phyloP scores from a whole-genome alignment of 2,888 invertebrate species.

The Polydrusus pterygomalis region DNA sequence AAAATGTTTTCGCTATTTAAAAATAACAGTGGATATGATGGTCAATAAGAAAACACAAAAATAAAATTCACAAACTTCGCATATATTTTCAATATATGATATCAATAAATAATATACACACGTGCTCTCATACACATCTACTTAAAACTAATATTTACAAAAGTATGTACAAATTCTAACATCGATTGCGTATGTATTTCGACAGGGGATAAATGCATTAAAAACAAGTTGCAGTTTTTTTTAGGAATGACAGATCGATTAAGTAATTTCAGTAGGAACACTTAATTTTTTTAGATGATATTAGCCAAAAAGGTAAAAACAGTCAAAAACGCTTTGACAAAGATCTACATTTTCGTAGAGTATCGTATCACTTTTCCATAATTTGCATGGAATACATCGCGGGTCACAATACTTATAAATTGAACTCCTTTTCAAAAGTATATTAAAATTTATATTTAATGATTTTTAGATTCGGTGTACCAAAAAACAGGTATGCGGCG shows the following conservation, averaged over 20 bases:
- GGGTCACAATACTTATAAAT: no score
- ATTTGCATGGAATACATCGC: no score
- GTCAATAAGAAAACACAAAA: slow-evolving; percentile 32
- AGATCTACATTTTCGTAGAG: no score
- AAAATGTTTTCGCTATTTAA: no score
- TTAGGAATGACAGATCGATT: slow-evolving; percentile 7
- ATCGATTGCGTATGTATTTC: slow-evolving; percentile 60
- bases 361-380: no score
- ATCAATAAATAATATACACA: slow-evolving; percentile 69
- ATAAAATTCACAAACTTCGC: slow-evolving; percentile 58
- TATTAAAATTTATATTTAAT: no score
- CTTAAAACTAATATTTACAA: slow-evolving; percentile 57
- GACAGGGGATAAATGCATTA: slow-evolving; percentile 61
- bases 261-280: slow-evolving; percentile 12
- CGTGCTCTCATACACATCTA: slow-evolving; percentile 66
- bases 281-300: slow-evolving; percentile 3
- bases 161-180: slow-evolving; percentile 60
- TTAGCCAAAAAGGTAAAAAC: neutral
- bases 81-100: slow-evolving; percentile 61
- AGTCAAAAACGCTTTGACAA: neutral
- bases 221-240: slow-evolving; percentile 13
- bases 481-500: no score
- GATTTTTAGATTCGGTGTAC: no score
- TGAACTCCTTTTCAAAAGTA: no score
- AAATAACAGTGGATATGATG: neutral